Evolutionary conservation across 92 coral and sea anemone species (phyloP).

Genomic region (Isaurus tuberculatus): DNA sequence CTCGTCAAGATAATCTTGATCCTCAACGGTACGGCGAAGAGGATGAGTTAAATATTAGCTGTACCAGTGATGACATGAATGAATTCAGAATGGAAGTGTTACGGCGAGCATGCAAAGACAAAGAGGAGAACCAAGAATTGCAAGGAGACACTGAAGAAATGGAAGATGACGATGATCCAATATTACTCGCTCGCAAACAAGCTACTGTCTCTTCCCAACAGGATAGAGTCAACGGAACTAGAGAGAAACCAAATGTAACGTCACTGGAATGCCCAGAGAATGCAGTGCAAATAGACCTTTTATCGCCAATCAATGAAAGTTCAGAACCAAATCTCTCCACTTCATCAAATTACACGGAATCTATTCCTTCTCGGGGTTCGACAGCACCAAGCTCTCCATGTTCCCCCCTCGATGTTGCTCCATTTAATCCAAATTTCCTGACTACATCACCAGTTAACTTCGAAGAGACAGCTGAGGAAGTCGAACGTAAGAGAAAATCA

Average conservation of each 20-base stretch:
- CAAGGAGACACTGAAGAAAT: conserved; percentile 42
- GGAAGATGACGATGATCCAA: conserved; percentile 64
- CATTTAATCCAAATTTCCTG: conserved; percentile 81
- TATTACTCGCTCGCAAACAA: conserved; percentile 38
- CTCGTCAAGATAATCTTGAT: neutral
- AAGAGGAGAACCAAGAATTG: conserved; percentile 56
- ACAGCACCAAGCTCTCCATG: conserved; percentile 91
- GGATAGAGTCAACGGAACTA: conserved; percentile 36
- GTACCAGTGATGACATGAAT: conserved; percentile 90
- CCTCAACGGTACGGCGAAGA: conserved; percentile 50
- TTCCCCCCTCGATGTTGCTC: conserved; percentile 85
- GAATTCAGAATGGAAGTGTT: conserved; percentile 80
- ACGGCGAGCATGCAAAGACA: conserved; percentile 77
- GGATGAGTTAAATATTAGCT: conserved; percentile 79
- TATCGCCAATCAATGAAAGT: conserved; percentile 83
- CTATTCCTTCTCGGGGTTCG: conserved; percentile 74
- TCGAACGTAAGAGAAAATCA: conserved; percentile 27
- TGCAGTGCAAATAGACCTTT: conserved; percentile 58
- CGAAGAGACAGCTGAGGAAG: conserved; percentile 8
- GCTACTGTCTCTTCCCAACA: neutral
- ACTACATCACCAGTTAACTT: conserved; percentile 89
- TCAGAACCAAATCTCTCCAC: conserved; percentile 70
- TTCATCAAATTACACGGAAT: conserved; percentile 61
- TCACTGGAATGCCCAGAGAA: conserved; percentile 36
- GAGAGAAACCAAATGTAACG: conserved; percentile 22